Evolutionary conservation across 2,797 vertebrate species (phyloP).

Genomic region (Falco biarmicus): DNA sequence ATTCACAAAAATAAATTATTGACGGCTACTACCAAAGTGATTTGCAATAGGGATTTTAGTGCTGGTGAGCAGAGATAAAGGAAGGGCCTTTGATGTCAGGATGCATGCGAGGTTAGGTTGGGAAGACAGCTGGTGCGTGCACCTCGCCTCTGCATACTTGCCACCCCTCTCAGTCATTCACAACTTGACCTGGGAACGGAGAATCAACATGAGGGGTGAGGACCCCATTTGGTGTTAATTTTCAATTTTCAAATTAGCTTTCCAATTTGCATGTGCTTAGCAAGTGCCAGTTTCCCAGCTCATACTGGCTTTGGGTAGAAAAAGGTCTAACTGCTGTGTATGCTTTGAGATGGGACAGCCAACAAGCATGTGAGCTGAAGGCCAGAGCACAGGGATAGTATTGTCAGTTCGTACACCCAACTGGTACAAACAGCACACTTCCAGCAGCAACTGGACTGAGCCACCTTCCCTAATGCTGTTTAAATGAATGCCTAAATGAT

Average conservation of each 20-base stretch:
- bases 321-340: rapidly evolving
- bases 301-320: not conserved
- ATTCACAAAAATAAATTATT: not conserved
- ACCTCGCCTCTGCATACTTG: not conserved
- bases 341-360: not conserved
- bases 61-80: not conserved
- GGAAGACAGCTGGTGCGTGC: not conserved
- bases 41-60: not conserved
- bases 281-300: not conserved
- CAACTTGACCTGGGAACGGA: not conserved
- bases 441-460: not conserved
- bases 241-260: not conserved
- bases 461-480: not conserved
- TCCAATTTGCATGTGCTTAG: not conserved
- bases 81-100: not conserved
- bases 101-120: not conserved
- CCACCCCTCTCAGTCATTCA: not conserved
- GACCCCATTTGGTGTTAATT: not conserved
- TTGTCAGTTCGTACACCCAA: not conserved
- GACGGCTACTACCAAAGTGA: not conserved
- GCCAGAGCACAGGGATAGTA: not conserved
- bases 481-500: not conserved
- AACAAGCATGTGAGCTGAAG: rapidly evolving
- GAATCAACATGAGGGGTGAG: not conserved
- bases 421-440: not conserved